These are phyloP conservation scores for Chironomus tentans DNA, from an alignment of 2,888 invertebrate species.

Conservation along the genomic window DNA sequence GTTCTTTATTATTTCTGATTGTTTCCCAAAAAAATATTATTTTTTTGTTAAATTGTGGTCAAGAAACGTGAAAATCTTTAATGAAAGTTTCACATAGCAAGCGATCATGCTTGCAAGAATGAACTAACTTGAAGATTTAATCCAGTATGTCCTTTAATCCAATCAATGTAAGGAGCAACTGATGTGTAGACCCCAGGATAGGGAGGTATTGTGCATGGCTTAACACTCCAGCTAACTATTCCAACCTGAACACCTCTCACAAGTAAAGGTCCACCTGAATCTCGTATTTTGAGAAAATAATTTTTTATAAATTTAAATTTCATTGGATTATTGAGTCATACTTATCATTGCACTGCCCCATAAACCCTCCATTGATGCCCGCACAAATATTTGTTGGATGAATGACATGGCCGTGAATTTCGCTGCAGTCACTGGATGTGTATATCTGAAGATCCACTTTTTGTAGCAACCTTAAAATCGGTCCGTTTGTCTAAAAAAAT, in stretches of 20 bases:
- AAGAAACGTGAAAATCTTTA: no score
- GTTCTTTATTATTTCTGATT: not conserved
- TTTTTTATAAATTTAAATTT: no score
- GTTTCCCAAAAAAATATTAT: not conserved
- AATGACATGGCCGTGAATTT: slow-evolving; percentile 28
- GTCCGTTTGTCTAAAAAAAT: slow-evolving; percentile 29
- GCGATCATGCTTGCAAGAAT: not conserved
- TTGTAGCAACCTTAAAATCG: slow-evolving; percentile 30
- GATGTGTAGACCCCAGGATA: slow-evolving; percentile 13
- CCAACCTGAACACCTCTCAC: slow-evolving; percentile 14
- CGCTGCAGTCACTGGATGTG: slow-evolving; percentile 30
- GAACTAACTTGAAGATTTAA: not conserved
- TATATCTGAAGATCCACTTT: slow-evolving; percentile 31
- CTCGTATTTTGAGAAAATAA: not conserved
- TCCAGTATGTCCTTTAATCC: slow-evolving; percentile 15
- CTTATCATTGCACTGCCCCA: slow-evolving; percentile 35
- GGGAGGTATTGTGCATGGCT: slow-evolving; percentile 2
- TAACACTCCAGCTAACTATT: slow-evolving; percentile 2
- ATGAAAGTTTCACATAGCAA: not conserved
- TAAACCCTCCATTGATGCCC: slow-evolving; percentile 33
- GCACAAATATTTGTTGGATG: slow-evolving; percentile 33
- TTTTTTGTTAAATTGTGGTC: no score
- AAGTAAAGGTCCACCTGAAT: slow-evolving; percentile 30
- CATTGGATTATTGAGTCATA: no score
- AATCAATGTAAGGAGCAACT: slow-evolving; percentile 2